Conservation (phyloP, 2,888 invertebrate genomes). For the Allolobophora icterica region DNA sequence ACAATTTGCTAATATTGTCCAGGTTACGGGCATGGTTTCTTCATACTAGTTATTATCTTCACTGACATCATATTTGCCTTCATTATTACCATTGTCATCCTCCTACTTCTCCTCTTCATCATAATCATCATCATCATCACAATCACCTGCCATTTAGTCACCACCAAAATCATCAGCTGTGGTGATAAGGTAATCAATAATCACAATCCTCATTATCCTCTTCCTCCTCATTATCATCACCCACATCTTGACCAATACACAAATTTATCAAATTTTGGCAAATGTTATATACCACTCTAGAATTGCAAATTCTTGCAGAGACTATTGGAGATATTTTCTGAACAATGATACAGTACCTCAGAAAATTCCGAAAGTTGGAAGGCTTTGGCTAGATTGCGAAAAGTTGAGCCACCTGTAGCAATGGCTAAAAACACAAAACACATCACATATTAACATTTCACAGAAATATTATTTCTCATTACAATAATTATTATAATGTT, state of each 20-base stretch:
- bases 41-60: no score
- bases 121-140: no score
- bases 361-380: slow-evolving; percentile 17
- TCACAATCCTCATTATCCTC: not conserved
- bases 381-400: not conserved
- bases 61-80: no score
- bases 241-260: not conserved
- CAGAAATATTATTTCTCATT: not conserved
- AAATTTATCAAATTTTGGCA: not conserved
- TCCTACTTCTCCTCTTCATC: no score
- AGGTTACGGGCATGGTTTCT: no score
- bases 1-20: not conserved
- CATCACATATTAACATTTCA: not conserved
- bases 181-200: no score
- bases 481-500: not conserved
- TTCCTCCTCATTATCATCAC: not conserved
- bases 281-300: not conserved
- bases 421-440: not conserved
- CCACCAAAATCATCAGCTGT: not conserved
- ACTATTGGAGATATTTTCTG: not conserved
- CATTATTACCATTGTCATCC: no score
- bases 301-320: not conserved
- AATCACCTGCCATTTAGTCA: not conserved
- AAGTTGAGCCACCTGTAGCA: not conserved
- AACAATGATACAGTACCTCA: not conserved